phyloP scores from a whole-genome alignment of 2,797 vertebrate species.

The Sylvilagus floridanus region DNA sequence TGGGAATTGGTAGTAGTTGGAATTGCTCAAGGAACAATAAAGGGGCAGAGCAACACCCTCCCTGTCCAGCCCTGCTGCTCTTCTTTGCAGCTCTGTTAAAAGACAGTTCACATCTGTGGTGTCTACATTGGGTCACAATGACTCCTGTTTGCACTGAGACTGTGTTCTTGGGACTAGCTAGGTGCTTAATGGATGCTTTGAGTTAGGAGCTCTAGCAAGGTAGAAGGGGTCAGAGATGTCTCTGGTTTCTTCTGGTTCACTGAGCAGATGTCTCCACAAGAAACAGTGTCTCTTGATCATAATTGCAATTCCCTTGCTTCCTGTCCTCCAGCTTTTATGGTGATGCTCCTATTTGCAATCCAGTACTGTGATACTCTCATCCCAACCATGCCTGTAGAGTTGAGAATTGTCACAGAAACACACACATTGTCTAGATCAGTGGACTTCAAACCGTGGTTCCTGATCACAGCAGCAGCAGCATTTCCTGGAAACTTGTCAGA shows the following conservation, averaged over 20 bases:
- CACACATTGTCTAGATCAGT: neutral
- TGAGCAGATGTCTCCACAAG: neutral
- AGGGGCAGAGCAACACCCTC: neutral
- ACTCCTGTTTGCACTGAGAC: neutral
- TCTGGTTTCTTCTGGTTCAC: neutral
- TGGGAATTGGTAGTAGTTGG: conserved; percentile 17
- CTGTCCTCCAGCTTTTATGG: neutral
- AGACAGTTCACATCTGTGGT: neutral
- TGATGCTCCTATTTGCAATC: conserved; percentile 1
- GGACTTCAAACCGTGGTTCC: neutral
- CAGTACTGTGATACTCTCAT: neutral
- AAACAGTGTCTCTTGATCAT: neutral
- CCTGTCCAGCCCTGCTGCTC: neutral
- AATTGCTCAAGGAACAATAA: neutral
- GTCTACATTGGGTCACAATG: neutral
- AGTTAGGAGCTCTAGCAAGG: neutral
- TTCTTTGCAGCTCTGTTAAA: neutral
- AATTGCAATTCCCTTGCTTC: neutral
- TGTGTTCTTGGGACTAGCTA: neutral
- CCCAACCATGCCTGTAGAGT: neutral
- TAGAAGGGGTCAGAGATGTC: neutral
- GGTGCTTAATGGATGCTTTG: neutral
- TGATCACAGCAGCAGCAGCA: too few relatives aligned
- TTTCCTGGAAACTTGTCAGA: neutral
- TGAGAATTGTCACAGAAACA: neutral